phyloP scores from a whole-genome alignment of 35 echinoderm and acorn worm genomes.

The Chiridota heheva region DNA sequence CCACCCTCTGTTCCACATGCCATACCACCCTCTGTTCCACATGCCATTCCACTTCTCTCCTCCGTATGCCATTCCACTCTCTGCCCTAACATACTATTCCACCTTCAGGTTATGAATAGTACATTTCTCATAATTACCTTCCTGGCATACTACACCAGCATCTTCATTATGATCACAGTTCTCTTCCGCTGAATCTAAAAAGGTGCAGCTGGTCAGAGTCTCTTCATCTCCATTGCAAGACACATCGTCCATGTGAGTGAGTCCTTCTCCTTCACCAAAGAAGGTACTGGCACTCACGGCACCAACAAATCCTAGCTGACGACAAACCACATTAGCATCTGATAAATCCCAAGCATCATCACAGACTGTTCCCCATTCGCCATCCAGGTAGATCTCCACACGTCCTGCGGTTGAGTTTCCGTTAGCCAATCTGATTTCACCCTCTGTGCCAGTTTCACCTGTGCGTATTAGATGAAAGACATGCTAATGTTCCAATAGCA shows the following conservation, averaged over 20 bases:
- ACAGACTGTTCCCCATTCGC: slow-evolving; percentile 33
- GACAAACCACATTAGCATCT: slow-evolving; percentile 15
- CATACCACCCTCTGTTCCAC: no score
- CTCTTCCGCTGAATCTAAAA: slow-evolving; percentile 1
- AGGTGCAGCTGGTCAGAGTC: not conserved
- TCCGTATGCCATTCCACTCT: no score
- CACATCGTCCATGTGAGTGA: slow-evolving; percentile 24
- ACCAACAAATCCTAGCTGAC: slow-evolving; percentile 10
- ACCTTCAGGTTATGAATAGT: no score
- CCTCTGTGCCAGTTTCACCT: no score
- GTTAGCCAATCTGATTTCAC: no score
- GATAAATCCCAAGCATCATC: not conserved
- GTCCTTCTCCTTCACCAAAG: slow-evolving; percentile 5
- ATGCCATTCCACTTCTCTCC: no score
- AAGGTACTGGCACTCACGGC: not conserved
- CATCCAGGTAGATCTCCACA: slow-evolving; percentile 11
- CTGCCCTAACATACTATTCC: no score
- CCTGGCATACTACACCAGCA: slow-evolving; percentile 20
- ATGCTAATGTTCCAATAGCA: no score
- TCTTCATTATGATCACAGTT: slow-evolving; percentile 49
- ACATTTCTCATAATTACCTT: slow-evolving; percentile 8
- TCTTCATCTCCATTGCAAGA: slow-evolving; percentile 17
- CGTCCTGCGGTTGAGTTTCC: not conserved
- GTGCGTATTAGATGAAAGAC: no score
- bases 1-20: no score